phyloP scores from a whole-genome alignment of 2,888 invertebrate species.

The Melangyna quadrimaculata region DNA sequence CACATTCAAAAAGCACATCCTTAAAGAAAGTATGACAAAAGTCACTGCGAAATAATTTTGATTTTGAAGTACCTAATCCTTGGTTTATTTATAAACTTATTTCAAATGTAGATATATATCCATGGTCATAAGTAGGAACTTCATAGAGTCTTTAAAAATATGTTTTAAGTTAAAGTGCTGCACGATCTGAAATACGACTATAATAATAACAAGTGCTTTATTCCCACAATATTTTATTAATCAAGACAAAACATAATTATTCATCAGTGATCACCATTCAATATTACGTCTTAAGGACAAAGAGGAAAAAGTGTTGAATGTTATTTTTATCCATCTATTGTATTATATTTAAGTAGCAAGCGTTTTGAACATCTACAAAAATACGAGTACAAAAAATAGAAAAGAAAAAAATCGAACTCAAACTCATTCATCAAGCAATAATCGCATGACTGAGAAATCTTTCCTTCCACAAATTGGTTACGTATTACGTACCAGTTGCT shows the following conservation, averaged over 20 bases:
- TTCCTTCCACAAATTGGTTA: conserved; percentile 37
- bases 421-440: conserved; percentile 40
- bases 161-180: too few species aligned
- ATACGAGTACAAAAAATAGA: background rate
- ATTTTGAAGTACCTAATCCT: too few species aligned
- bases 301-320: background rate
- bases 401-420: conserved; percentile 5
- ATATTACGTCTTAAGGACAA: background rate
- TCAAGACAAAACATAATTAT: background rate
- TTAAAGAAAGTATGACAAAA: too few species aligned
- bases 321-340: background rate
- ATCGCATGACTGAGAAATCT: conserved; percentile 40
- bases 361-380: background rate
- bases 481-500: conserved; percentile 56
- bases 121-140: too few species aligned
- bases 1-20: too few species aligned
- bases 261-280: too few species aligned
- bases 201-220: background rate
- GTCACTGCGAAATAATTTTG: too few species aligned
- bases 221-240: background rate
- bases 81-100: too few species aligned
- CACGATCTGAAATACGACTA: background rate
- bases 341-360: background rate
- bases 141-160: too few species aligned
- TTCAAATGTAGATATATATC: too few species aligned